Percentiles rank a stretch among this genome's conserved stretches.
phyloP scores from a whole-genome alignment of 2,888 invertebrate genomes.

The Automeris io region DNA sequence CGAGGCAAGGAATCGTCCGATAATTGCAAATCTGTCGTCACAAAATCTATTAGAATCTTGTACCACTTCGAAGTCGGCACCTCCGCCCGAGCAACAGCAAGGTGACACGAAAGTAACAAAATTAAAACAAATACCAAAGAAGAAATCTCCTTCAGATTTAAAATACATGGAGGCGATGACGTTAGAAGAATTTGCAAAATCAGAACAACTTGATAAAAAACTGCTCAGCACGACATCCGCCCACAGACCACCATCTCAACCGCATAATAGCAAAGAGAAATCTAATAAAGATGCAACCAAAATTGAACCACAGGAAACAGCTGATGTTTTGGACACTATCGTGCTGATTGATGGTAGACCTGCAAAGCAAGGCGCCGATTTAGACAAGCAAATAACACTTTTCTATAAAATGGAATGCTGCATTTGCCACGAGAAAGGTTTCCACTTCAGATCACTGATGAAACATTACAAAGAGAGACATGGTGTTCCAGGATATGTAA shows the following conservation, averaged over 20 bases:
- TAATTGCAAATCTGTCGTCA: conserved; percentile 33
- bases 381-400: conserved; percentile 63
- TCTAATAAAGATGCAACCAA: conserved; percentile 22
- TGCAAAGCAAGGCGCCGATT: conserved; percentile 55
- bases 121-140: conserved; percentile 30
- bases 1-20: conserved; percentile 32
- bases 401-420: conserved; percentile 73
- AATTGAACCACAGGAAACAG: conserved; percentile 22
- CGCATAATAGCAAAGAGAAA: conserved; percentile 14
- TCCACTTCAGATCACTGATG: conserved; percentile 65
- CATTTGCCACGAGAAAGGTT: conserved; percentile 62
- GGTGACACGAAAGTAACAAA: conserved; percentile 43
- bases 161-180: conserved; percentile 63
- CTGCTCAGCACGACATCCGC: conserved; percentile 32
- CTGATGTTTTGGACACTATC: conserved; percentile 45
- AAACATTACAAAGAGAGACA: conserved; percentile 69
- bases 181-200: conserved; percentile 56
- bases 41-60: conserved; percentile 27
- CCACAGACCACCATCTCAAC: conserved; percentile 15
- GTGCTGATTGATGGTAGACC: conserved; percentile 61
- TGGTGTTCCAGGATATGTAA: conserved; percentile 67
- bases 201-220: conserved; percentile 52
- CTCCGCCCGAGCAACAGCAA: conserved; percentile 43
- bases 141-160: conserved; percentile 46
- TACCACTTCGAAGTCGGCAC: conserved; percentile 17